Evolutionary conservation across 2,797 vertebrate species (phyloP).

Genomic region (Lerista edwardsae): DNA sequence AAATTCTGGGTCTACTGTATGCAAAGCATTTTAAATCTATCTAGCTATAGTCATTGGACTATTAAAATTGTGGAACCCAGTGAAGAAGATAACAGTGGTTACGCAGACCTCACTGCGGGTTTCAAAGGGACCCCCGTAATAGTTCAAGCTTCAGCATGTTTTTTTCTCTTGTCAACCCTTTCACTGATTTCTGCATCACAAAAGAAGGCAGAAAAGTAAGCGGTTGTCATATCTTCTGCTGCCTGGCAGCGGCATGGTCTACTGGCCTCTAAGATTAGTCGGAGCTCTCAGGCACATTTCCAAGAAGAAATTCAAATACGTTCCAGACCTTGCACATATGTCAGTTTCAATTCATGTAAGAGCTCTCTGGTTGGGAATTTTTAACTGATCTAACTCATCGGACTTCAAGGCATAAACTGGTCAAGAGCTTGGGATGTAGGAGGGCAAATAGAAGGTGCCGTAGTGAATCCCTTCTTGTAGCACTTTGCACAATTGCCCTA

Average conservation of each 20-base stretch:
- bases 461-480: background rate
- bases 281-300: conserved; percentile 33
- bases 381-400: conserved; percentile 1
- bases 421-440: background rate
- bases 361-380: background rate
- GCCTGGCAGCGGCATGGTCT: background rate
- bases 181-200: background rate
- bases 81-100: too few relatives aligned
- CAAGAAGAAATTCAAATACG: conserved; percentile 59
- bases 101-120: too few relatives aligned
- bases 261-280: conserved; percentile 16
- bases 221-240: too few relatives aligned
- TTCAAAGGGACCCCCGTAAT: too few relatives aligned
- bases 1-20: too few relatives aligned
- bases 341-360: conserved; percentile 51
- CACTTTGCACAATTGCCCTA: background rate
- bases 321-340: conserved; percentile 52
- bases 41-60: too few relatives aligned
- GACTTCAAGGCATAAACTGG: conserved; percentile 54
- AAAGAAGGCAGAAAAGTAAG: background rate
- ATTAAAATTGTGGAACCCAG: too few relatives aligned
- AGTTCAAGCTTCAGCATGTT: too few relatives aligned
- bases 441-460: background rate
- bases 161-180: background rate
- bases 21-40: too few relatives aligned